Base-by-base conservation (phyloP, 2,888 invertebrate species). In the Cordylochernes scorpioides region DNA sequence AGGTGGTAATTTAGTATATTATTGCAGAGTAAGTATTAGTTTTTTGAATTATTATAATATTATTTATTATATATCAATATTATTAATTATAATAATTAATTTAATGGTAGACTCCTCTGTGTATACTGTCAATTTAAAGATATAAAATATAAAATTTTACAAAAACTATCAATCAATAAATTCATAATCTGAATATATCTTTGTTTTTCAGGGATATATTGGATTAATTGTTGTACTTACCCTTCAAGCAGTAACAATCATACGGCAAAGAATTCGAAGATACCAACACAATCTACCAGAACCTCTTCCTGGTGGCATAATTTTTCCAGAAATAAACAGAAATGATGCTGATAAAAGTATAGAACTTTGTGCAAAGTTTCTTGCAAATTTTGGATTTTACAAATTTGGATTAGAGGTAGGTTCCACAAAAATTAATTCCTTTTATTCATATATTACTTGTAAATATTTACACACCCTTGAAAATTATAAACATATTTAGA, bases 361-460 rank as follows among this genome's bases (percentile, higher is more conserved):
- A 13, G 50, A 63, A 8, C 61, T 67, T 30, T 77, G 77, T 49
- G 45, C 71, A 19, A 80, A 86, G 53, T 97, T 78, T 55, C 57
- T 94, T 29, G 58, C 74, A 31, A 97, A 99, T 54, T 94, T 75
- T 52, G 74, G 75, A 15, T 99, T 84, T 56, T 94, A 84, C 55
- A 91, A 88, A 52, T 91, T 94, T 57, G 97, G 97, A 5, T 62
- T 84, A 9, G 88, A 91, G 63, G 71, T 74, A 50, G 52, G 51
- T 35, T 17, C 15, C 17, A 32, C 32, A 12, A 13, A 25, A n/a
- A n/a, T n/a, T n/a, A n/a, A n/a, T n/a, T n/a, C n/a, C n/a, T n/a
- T n/a, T n/a, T n/a, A n/a, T n/a, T n/a, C n/a, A n/a, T n/a, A n/a
- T n/a, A n/a, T n/a, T n/a, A n/a, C n/a, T n/a, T n/a, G n/a, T n/a